Evolutionary conservation across 2,888 invertebrate genomes (phyloP), one percentile per base, ranked within the genome.

Genomic region (Oscheius myriophilus): DNA sequence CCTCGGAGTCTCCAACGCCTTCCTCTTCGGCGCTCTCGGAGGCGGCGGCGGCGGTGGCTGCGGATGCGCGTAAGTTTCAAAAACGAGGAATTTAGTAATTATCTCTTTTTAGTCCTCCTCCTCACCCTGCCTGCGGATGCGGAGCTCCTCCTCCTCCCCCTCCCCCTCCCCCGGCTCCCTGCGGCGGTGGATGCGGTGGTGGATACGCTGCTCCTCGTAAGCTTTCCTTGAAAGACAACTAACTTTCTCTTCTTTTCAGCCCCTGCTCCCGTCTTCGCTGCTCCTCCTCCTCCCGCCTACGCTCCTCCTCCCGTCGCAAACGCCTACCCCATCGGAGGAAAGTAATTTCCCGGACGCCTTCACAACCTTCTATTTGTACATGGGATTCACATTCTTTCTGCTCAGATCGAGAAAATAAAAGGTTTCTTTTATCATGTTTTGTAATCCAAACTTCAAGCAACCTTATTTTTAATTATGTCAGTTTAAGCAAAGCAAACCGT

Each of bases 31-130:
- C 21, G 16, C 18, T 12, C 42, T 23, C 21, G 61, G 61, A 18
- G 61, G 61, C 3, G 61, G 61, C 12, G 43, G 43, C 11, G 49
- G 49, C 16, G 46, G 61, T 49, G 61, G 61, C n/a, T 26, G 49
- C 12, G 61, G 61, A 49, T 61, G 61, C 14, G 54, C 41, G 12
- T 14, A n/a, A 16, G 18, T 21, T 16, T 16, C 33, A 6, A 33
- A 33, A 33, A 9, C 9, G 9, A 33, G 4, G 9, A 33, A 3
- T 33, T 33, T 6, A 33, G 33, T 9, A 33, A 6, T 9, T 6
- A 6, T 3, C 3, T 33, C 9, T 33, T 9, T 33, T 33, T 9
- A 33, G 33, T 33, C 58, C 61, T 2, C 26, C 49, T 33, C 46
- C 61, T n/a, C n/a, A n/a, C 16, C 53, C 54, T 33, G 16, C 54